Evolutionary conservation across 2,888 invertebrate genomes (phyloP).

Genomic region (Cryptus armator): DNA sequence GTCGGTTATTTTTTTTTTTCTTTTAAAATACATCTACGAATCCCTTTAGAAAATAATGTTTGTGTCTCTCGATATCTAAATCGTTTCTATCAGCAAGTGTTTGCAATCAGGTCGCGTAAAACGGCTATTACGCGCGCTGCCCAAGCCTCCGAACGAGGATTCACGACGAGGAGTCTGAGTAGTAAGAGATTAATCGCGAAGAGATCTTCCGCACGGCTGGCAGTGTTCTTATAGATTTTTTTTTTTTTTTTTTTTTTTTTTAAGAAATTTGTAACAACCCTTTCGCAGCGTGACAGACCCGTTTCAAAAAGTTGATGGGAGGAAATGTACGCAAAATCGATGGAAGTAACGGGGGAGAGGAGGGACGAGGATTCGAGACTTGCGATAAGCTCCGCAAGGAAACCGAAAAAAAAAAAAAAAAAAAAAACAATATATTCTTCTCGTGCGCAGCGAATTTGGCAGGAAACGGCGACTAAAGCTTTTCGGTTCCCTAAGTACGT

Average conservation of each 20-base stretch:
- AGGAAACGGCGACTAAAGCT: slow-evolving; percentile 12
- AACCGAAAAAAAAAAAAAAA: not conserved
- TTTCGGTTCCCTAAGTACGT: slow-evolving; percentile 56
- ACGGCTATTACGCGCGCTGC: not conserved
- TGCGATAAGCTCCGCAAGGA: not conserved
- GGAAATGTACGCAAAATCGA: slow-evolving; percentile 2
- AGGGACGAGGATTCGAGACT: not conserved
- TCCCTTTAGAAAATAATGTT: slow-evolving; percentile 2
- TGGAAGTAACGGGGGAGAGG: slow-evolving; percentile 14
- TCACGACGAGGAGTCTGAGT: not conserved
- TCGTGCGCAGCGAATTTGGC: not conserved
- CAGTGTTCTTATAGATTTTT: slow-evolving; percentile 65
- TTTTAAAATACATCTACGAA: not conserved
- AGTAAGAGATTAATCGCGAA: slow-evolving; percentile 45
- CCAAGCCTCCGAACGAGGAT: slow-evolving; percentile 5
- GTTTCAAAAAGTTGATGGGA: not conserved
- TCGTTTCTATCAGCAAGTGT: not conserved
- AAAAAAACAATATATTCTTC: not conserved
- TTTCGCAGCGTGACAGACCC: not conserved
- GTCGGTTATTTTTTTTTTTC: not conserved
- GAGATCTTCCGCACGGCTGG: slow-evolving; percentile 62
- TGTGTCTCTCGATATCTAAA: not conserved
- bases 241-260: slow-evolving; percentile 9
- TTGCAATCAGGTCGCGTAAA: not conserved
- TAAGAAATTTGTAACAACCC: slow-evolving; percentile 16